A percentile compares a stretch with the other conserved stretches of the same genome.
Conservation (phyloP, 2,113 vertebrate genomes). For the Silurus glanis region DNA sequence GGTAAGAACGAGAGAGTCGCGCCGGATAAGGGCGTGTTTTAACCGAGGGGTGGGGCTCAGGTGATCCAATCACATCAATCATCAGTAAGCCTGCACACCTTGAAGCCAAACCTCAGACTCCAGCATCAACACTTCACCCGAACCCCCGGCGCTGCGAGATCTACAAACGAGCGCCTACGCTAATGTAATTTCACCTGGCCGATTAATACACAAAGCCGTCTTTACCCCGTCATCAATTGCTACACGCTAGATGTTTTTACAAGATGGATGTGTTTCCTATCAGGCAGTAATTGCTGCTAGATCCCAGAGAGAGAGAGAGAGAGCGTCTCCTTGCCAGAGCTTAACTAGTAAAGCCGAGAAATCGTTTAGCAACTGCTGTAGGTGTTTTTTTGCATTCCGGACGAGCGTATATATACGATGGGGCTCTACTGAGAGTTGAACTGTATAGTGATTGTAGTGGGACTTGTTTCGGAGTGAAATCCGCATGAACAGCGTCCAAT, state of each 20-base stretch:
- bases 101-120: conserved; percentile 19
- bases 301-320: conserved; percentile 62
- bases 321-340: neutral
- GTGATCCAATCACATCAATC: neutral
- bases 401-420: neutral
- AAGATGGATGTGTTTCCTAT: conserved; percentile 77
- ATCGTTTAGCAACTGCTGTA: neutral
- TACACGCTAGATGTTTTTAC: conserved; percentile 72
- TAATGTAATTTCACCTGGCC: conserved; percentile 75
- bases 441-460: neutral
- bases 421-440: neutral
- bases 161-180: conserved; percentile 73
- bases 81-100: conserved; percentile 5
- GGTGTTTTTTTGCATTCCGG: neutral
- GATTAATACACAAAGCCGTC: conserved; percentile 74
- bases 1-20: no score
- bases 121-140: neutral
- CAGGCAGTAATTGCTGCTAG: conserved; percentile 72
- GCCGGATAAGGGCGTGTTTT: neutral
- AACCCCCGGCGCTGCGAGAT: conserved; percentile 56
- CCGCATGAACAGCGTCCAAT: neutral
- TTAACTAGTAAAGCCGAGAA: conserved; percentile 6
- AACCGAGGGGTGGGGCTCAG: neutral
- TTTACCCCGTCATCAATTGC: conserved; percentile 73
- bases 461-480: neutral